These are phyloP conservation scores for Tethea ocularis DNA, from an alignment of 2,888 invertebrate genomes.

Conservation along the genomic window DNA sequence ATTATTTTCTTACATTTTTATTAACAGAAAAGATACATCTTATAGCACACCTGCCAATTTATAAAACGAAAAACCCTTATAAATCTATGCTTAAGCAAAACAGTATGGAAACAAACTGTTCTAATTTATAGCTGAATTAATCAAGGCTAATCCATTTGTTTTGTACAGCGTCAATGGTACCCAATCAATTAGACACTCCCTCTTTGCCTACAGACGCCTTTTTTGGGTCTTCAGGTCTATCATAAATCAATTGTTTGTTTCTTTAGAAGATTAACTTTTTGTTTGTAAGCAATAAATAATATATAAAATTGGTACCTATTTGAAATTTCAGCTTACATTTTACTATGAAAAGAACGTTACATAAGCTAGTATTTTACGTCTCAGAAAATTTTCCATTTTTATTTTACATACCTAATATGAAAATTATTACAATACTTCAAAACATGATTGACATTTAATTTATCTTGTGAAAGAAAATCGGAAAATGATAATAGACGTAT, in stretches of 20 bases:
- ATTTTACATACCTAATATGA: too few relatives aligned
- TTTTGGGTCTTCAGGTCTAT: constrained; percentile 17
- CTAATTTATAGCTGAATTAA: constrained; percentile 45
- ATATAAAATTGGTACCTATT: not conserved
- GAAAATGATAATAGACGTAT: not conserved
- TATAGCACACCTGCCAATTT: constrained; percentile 5
- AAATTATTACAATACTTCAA: not conserved
- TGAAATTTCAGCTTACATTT: too few relatives aligned
- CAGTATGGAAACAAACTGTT: constrained; percentile 24
- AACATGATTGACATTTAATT: constrained; percentile 11
- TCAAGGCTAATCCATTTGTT: constrained; percentile 46
- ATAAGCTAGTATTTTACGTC: not conserved
- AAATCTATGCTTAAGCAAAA: constrained; percentile 29
- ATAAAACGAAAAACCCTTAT: constrained; percentile 18
- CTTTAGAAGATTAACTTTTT: not conserved
- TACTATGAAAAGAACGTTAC: not conserved
- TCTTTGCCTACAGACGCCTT: constrained; percentile 15
- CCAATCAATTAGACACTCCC: constrained; percentile 51
- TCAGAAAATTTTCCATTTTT: not conserved
- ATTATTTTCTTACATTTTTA: too few relatives aligned
- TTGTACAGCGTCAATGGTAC: constrained; percentile 35
- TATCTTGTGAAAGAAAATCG: constrained; percentile 7
- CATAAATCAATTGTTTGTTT: not conserved
- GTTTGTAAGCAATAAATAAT: not conserved
- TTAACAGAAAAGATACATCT: not conserved